Evolutionary conservation across 2,113 vertebrate species (phyloP), one percentile per base, ranked within the genome.

Genomic region (Ceyx margarethae): DNA sequence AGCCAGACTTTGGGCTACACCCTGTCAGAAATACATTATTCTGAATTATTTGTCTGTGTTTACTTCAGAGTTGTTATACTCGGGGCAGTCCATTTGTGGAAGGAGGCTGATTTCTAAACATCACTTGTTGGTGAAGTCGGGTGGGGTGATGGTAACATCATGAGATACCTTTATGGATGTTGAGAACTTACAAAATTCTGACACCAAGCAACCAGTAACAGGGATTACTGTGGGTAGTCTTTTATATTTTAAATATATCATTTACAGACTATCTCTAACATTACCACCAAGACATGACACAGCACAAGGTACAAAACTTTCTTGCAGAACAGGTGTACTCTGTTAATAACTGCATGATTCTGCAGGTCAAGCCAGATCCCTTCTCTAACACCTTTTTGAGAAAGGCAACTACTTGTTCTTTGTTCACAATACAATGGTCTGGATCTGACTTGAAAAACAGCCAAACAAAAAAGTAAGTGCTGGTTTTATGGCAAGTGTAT

Each of bases 91-190:
- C 3, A 1, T 81, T 86, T 79, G 86, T 93, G 84, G 89, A 86
- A 94, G 89, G 92, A 93, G 91, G 28, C 15, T 51, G 75, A 35
- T 87, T 95, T 88, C 93, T 81, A 78, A 90, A 90, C 22, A 42
- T 35, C 11, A 4, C 19, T 68, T 51, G n/a, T 56, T 87, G 2
- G 2, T 72, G 23, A 76, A 43, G n/a, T 89, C 37, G 8, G 25
- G 6, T 77, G 67, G 54, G 71, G 78, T 37, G 71, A 35, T 87
- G 75, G 58, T 89, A 58, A 18, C 35, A 43, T 33, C 10, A 10
- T 10, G 7, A 79, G 58, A 29, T 76, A 54, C 42, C 29, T 68
- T 65, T 68, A 29, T 17, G 35, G 22, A 15, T 6, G 2, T 26
- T 13, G 21, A 58, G 67, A 64, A 17, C 51, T 35, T 37, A 37